A percentile compares a stretch with the other conserved stretches of the same genome.
Evolutionary conservation across 1,140 invertebrate genomes (phyloP).

Genomic region (Ectropis grisescens): DNA sequence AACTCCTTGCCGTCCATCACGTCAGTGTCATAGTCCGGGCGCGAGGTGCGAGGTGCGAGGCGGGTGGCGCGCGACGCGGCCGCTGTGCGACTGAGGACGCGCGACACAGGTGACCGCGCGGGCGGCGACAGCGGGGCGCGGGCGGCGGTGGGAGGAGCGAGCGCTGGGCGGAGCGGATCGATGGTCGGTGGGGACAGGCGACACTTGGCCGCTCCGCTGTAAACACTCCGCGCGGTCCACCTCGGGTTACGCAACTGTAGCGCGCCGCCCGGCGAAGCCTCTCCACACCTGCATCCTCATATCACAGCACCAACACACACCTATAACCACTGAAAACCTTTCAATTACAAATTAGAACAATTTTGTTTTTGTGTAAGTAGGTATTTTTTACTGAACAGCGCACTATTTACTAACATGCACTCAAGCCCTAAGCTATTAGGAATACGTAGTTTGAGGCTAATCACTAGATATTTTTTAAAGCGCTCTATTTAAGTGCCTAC

Average conservation of each 20-base stretch:
- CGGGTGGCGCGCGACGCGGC: constrained; percentile 61
- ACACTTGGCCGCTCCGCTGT: constrained; percentile 53
- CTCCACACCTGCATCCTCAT: too few species aligned
- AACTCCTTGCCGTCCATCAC: constrained; percentile 62
- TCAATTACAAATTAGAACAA: too few species aligned
- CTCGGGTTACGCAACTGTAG: constrained; percentile 56
- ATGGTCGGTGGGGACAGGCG: constrained; percentile 63
- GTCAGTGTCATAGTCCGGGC: constrained; percentile 45
- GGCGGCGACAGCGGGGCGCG: constrained; percentile 25
- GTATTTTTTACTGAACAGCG: too few species aligned
- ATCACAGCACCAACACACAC: too few species aligned
- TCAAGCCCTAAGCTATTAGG: too few species aligned
- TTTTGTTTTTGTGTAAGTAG: too few species aligned
- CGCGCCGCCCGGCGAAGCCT: too few species aligned
- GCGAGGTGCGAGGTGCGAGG: constrained; percentile 31
- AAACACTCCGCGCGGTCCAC: constrained; percentile 44
- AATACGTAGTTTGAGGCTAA: too few species aligned
- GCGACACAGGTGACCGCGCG: constrained; percentile 65
- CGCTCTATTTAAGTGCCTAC: too few species aligned
- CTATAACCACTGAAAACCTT: too few species aligned
- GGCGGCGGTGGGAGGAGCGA: constrained; percentile 50
- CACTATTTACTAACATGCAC: too few species aligned
- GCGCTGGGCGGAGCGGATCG: constrained; percentile 63
- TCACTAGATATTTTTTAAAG: too few species aligned
- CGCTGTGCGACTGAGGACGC: constrained; percentile 65